Conservation (phyloP, 1,140 invertebrate species). For the Drosophila suzukii region DNA sequence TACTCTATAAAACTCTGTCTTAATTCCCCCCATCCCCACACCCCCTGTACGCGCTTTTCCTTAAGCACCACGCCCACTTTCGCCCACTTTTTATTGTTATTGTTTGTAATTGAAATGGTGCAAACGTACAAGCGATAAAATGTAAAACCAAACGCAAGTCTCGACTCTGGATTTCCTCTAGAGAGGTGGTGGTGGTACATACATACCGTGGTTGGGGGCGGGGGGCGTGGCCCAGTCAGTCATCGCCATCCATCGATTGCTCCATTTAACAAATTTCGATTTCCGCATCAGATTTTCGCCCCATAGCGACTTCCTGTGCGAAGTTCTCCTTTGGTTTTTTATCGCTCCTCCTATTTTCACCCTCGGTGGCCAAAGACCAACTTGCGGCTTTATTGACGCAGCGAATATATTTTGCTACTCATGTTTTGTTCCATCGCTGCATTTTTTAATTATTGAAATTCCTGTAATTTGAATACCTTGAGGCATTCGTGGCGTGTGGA, state of each 20-base stretch:
- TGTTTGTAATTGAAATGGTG: conserved; percentile 83
- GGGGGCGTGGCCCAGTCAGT: conserved; percentile 32
- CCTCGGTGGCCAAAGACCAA: conserved; percentile 8
- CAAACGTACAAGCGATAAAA: conserved; percentile 83
- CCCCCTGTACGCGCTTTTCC: conserved; percentile 50
- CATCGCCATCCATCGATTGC: conserved; percentile 74
- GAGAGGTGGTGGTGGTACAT: background rate
- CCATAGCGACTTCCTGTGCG: conserved; percentile 66
- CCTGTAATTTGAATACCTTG: conserved; percentile 47
- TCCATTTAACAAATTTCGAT: conserved; percentile 83
- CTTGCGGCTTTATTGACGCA: conserved; percentile 52
- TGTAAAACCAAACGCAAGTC: conserved; percentile 70
- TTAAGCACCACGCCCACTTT: conserved; percentile 33
- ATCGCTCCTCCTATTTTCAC: conserved; percentile 53
- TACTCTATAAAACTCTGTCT: conserved; percentile 21
- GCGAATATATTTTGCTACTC: conserved; percentile 20
- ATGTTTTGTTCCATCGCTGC: conserved; percentile 32
- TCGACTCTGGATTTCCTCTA: conserved; percentile 14
- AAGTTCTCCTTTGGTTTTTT: conserved; percentile 66
- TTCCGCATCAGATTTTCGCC: conserved; percentile 78
- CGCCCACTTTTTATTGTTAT: conserved; percentile 76
- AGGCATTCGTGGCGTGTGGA: conserved; percentile 48
- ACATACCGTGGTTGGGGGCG: background rate
- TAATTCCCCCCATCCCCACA: conserved; percentile 8
- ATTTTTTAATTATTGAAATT: conserved; percentile 75